phyloP scores from a whole-genome alignment of 2,113 vertebrate species.

The Rattus norvegicus region GRCr8 NC_086024.1:108577001-108577500 shows the following conservation, averaged over 20 bases:
- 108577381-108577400: not conserved
- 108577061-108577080: not conserved
- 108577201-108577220: not conserved
- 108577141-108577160: not conserved
- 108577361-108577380: not conserved
- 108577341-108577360: not conserved
- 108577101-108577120: not conserved
- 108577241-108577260: not conserved
- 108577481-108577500: not conserved
- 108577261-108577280: not conserved
- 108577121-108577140: not conserved
- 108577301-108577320: not conserved
- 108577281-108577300: not conserved
- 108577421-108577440: constrained; percentile 20
- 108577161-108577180: not conserved
- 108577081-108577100: not conserved
- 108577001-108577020: not conserved
- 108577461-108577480: not conserved
- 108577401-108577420: not conserved
- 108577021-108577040: not conserved
- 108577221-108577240: not conserved
- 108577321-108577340: not conserved
- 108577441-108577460: not conserved
- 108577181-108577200: not conserved
- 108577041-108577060: not conserved